phyloP scores from a whole-genome alignment of 1,140 invertebrate genomes.

The Drosophila sproati region DNA sequence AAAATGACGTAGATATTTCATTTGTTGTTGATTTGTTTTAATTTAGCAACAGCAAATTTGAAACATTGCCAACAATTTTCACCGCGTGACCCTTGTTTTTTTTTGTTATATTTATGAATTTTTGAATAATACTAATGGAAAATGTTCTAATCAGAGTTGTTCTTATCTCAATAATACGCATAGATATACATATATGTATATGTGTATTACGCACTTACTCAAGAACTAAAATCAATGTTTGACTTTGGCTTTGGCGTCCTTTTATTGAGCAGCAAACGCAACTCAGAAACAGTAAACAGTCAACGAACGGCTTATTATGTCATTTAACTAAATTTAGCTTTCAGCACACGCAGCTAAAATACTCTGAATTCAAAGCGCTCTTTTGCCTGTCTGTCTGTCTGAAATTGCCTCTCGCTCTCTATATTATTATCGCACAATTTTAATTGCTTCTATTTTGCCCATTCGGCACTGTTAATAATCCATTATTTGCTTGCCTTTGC shows the following conservation, averaged over 20 bases:
- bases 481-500: slow-evolving; percentile 26
- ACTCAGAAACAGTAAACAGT: slow-evolving; percentile 49
- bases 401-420: not conserved
- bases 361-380: slow-evolving; percentile 26
- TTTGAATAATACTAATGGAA: slow-evolving; percentile 8
- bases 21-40: slow-evolving; percentile 55
- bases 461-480: slow-evolving; percentile 20
- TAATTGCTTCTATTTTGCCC: slow-evolving; percentile 21
- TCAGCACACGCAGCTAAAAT: slow-evolving; percentile 45
- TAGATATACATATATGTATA: not conserved
- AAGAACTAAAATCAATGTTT: not conserved
- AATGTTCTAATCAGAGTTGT: not conserved
- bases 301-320: slow-evolving; percentile 72
- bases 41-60: slow-evolving; percentile 53
- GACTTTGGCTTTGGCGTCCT: slow-evolving; percentile 11
- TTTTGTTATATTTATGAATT: slow-evolving; percentile 12
- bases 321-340: slow-evolving; percentile 78
- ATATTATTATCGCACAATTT: slow-evolving; percentile 12
- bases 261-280: slow-evolving; percentile 41
- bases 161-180: not conserved
- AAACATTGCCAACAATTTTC: slow-evolving; percentile 75
- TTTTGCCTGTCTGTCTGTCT: not conserved
- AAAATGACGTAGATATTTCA: slow-evolving; percentile 59
- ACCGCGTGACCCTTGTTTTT: slow-evolving; percentile 65
- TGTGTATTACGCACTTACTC: no score